phyloP scores from a whole-genome alignment of 2,888 invertebrate species.

The Blera fallax region DNA sequence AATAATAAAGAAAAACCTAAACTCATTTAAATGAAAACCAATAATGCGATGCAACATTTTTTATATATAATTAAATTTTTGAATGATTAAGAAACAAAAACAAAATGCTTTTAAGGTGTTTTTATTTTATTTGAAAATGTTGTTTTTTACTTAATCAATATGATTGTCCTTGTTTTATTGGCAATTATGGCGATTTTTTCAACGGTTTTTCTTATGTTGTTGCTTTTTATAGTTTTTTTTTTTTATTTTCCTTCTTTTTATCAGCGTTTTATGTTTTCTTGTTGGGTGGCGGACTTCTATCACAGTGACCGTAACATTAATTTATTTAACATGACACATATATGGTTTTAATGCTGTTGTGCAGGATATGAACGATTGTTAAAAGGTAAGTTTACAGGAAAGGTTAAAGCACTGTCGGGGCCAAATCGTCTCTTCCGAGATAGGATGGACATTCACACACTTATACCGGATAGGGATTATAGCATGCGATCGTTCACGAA shows the following conservation, averaged over 20 bases:
- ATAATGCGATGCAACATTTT: constrained; percentile 68
- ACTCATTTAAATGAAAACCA: constrained; percentile 66
- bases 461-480: too few species aligned
- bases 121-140: constrained; percentile 62
- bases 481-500: too few species aligned
- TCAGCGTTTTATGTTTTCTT: background rate
- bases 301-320: too few species aligned
- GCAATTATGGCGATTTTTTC: background rate
- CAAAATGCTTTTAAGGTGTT: constrained; percentile 62
- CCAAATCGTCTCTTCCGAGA: too few species aligned
- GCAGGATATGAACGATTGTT: too few species aligned
- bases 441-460: too few species aligned
- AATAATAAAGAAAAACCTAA: constrained; percentile 72
- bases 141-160: constrained; percentile 18
- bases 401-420: too few species aligned
- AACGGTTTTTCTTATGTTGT: constrained; percentile 29
- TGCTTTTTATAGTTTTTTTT: constrained; percentile 10
- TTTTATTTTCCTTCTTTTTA: background rate
- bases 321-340: too few species aligned
- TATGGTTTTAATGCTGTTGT: too few species aligned
- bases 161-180: constrained; percentile 32
- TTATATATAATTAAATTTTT: constrained; percentile 66
- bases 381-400: too few species aligned
- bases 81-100: constrained; percentile 58
- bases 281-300: background rate